Percentiles rank a stretch among this genome's conserved stretches.
Evolutionary conservation across 2,113 vertebrate species (phyloP).

Genomic region (Nymphicus hollandicus): DNA sequence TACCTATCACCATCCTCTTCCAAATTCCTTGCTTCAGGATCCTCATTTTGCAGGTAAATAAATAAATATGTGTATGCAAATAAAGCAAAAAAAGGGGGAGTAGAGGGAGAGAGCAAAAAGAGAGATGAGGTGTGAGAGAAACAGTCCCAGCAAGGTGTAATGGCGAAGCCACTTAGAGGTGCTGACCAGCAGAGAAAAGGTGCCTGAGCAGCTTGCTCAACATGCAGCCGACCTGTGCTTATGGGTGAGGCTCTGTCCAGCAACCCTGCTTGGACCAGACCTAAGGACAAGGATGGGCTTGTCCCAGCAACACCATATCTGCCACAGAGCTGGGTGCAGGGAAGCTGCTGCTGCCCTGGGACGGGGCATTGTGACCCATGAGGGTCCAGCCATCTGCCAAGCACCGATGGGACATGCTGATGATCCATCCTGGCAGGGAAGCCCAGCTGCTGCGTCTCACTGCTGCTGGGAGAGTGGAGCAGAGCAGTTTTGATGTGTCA

Average conservation of each 20-base stretch:
- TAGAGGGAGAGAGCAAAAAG: not conserved
- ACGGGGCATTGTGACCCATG: not conserved
- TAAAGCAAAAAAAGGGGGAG: not conserved
- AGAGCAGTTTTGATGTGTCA: not conserved
- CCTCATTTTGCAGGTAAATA: not conserved
- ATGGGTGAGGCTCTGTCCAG: not conserved
- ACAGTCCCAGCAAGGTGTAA: not conserved
- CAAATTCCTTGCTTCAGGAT: not conserved
- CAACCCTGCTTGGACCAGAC: not conserved
- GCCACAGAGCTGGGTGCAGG: not conserved
- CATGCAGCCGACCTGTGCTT: not conserved
- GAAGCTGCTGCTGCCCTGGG: not conserved
- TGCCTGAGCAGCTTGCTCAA: not conserved
- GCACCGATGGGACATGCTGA: not conserved
- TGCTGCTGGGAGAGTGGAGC: not conserved
- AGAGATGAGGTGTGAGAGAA: not conserved
- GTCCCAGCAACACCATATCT: accelerated
- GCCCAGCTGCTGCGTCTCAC: accelerated
- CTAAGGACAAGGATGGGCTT: not conserved
- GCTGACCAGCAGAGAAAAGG: not conserved
- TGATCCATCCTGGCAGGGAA: accelerated
- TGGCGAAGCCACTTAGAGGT: accelerated
- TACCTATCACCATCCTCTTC: not conserved
- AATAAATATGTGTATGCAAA: not conserved
- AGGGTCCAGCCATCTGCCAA: not conserved